Evolutionary conservation across 2,113 vertebrate species (phyloP).

Genomic region (Crotalus viridis): DNA sequence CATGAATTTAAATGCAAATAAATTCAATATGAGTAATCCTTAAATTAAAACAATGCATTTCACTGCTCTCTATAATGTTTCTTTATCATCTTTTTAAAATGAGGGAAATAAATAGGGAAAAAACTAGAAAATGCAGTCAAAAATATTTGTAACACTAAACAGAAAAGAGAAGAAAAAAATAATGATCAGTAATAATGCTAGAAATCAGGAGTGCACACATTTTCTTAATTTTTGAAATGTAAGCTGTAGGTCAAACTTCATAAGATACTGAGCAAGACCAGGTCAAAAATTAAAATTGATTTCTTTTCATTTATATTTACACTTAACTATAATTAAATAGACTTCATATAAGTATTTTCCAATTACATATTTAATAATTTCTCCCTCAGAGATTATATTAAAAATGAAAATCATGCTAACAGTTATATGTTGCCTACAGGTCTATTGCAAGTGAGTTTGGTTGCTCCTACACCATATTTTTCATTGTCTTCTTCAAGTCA

Average conservation of each 20-base stretch:
- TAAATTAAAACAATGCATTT: too few relatives aligned
- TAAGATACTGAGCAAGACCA: not conserved
- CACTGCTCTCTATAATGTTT: not conserved
- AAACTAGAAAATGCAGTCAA: too few relatives aligned
- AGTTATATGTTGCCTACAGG: not conserved
- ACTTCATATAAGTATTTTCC: not conserved
- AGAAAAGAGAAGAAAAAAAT: not conserved
- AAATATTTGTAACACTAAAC: not conserved
- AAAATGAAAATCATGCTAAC: not conserved
- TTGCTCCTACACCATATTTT: not conserved
- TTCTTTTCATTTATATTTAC: not conserved
- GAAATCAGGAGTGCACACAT: not conserved
- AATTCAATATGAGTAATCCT: too few relatives aligned
- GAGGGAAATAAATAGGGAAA: too few relatives aligned
- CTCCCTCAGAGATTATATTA: not conserved
- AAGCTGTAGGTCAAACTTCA: not conserved
- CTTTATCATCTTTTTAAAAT: too few relatives aligned
- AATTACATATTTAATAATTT: not conserved
- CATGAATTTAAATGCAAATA: too few relatives aligned
- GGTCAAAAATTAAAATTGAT: not conserved
- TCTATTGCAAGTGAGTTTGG: not conserved
- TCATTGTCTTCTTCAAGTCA: not conserved
- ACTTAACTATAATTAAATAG: not conserved
- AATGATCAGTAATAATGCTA: not conserved
- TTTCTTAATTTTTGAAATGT: not conserved